Evolutionary conservation across 2,113 vertebrate genomes (phyloP).

Genomic region (Upupa epops): DNA sequence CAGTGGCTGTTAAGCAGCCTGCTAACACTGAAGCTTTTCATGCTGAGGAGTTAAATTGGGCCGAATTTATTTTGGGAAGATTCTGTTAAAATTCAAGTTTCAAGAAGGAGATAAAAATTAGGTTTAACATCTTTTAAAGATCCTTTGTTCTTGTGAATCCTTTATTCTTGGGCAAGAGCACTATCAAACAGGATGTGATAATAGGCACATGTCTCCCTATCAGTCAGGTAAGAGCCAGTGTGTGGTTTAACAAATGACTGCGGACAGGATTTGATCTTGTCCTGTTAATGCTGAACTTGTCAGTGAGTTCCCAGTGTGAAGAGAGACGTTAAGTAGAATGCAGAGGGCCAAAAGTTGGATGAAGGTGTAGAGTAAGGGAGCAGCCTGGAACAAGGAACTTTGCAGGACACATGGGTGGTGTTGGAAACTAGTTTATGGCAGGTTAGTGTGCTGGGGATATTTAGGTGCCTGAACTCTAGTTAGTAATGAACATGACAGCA

Average conservation of each 20-base stretch:
- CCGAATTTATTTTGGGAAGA: neutral
- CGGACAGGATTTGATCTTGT: neutral
- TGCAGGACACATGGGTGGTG: fast-evolving
- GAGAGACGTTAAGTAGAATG: neutral
- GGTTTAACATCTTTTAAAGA: neutral
- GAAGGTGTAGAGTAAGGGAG: neutral
- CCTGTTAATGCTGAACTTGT: neutral
- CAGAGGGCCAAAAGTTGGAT: neutral
- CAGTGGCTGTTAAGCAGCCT: neutral
- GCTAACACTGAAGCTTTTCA: neutral
- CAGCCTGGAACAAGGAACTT: neutral
- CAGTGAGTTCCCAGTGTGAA: fast-evolving
- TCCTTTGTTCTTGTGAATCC: neutral
- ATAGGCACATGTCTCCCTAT: neutral
- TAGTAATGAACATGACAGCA: neutral
- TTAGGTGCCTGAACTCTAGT: neutral
- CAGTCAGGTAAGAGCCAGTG: neutral
- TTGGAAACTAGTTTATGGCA: neutral
- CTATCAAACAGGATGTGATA: fast-evolving
- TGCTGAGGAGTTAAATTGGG: neutral
- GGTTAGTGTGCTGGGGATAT: neutral
- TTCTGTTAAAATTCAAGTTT: neutral
- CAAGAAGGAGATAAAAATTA: neutral
- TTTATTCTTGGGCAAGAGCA: neutral
- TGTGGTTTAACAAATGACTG: neutral